Conservation (phyloP, 2,113 vertebrate species). For the Cottus gobio region DNA sequence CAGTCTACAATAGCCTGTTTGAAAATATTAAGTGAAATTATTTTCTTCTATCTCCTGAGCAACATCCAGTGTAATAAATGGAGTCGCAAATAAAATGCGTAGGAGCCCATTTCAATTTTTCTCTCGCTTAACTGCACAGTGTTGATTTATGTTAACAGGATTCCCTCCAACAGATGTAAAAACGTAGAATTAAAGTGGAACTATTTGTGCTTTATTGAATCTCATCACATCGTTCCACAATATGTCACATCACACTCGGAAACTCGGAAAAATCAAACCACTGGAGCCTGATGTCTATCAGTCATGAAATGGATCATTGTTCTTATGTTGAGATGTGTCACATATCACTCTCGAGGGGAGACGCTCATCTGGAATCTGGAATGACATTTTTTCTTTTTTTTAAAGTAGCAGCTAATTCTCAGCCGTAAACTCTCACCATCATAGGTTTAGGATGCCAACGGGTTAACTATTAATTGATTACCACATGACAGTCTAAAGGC, state of each 20-base stretch:
- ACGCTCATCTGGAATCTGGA: conserved; percentile 4
- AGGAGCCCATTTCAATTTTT: conserved; percentile 40
- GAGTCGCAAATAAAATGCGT: conserved; percentile 14
- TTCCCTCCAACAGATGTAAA: conserved; percentile 1
- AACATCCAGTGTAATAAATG: conserved; percentile 50
- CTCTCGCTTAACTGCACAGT: conserved; percentile 32
- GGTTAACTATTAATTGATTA: neutral
- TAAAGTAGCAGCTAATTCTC: neutral
- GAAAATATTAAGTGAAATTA: conserved; percentile 22
- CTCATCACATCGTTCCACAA: conserved; percentile 54
- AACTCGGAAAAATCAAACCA: conserved; percentile 40
- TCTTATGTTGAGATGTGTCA: conserved; percentile 14
- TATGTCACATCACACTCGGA: conserved; percentile 28
- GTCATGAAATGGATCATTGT: conserved; percentile 23
- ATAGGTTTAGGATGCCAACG: neutral
- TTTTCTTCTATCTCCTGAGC: conserved; percentile 24
- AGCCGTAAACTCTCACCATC: neutral
- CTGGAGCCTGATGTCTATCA: conserved; percentile 32
- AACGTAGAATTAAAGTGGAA: conserved; percentile 48
- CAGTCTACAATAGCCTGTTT: neutral
- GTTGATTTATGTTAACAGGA: conserved; percentile 56
- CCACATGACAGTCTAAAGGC: no score
- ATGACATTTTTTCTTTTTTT: neutral
- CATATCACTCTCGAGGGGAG: conserved; percentile 13
- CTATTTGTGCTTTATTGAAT: conserved; percentile 56